Evolutionary conservation across 1,140 invertebrate genomes (phyloP), one percentile per base, ranked within the genome.

Genomic region (Calycopis cecrops): DNA sequence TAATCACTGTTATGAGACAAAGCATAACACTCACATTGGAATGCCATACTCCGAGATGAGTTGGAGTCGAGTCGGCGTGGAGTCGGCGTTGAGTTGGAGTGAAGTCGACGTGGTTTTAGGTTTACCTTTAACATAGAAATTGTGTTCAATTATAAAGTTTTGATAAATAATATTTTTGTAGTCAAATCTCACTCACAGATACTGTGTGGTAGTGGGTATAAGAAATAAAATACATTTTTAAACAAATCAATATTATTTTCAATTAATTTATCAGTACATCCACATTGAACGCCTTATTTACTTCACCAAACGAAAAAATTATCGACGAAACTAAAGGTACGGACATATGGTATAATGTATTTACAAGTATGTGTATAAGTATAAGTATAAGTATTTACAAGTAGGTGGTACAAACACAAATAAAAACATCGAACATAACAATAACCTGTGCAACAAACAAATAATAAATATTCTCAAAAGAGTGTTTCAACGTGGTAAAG

Each of bases 201-300:
- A 28, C 21, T 28, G 21, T 3, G 21, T 28, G 21, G 2, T 28
- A 28, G 6, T 28, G 6, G 38, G 61, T 10, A 21, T 55, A 48
- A 33, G 62, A 65, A 64, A 63, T 69, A 70, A 66, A 63, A 59
- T 55, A 48, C 61, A 49, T 65, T 44, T 73, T 79, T 86, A 84
- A 84, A 86, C 80, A 84, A 84, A 83, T 84, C 80, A 81, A 86
- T 86, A 86, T 85, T 86, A 86, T 86, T 86, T 84, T 71, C 79
- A 84, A 82, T 85, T 82, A 85, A 83, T 83, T 85, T 85, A 84
- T 83, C 82, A 76, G 78, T 80, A 85, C 82, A 83, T 82, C 79
- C 78, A 79, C 77, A 76, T 76, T 74, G 82, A 83, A 85, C 79
- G 82, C 63, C 63, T 75, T 77, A 74, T 78, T 82, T 79, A 79